These are phyloP conservation scores for Ctenosaura bakeri DNA, from an alignment of 2,797 vertebrate genomes.

Conservation along the genomic window DNA sequence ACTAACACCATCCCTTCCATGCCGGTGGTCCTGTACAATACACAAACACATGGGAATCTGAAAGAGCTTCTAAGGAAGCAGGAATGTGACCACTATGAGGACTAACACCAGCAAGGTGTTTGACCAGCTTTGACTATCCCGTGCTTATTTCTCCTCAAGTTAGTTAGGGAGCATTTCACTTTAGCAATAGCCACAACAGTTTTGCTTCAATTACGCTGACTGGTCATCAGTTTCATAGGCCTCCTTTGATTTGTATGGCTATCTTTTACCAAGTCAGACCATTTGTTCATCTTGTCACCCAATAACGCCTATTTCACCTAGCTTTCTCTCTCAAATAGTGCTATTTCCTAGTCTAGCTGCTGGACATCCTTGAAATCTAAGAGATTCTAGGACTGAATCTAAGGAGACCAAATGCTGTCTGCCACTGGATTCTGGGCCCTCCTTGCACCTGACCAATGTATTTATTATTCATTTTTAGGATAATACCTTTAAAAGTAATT, in stretches of 20 bases:
- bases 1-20: not conserved
- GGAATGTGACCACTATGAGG: not conserved
- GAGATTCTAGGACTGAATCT: not conserved
- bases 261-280: not conserved
- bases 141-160: not conserved
- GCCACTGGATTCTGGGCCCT: not conserved
- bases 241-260: not conserved
- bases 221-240: not conserved
- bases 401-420: not conserved
- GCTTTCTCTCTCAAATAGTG: too few relatives aligned
- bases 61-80: not conserved
- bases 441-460: not conserved
- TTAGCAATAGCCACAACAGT: not conserved
- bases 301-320: not conserved
- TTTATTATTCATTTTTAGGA: conserved; percentile 1
- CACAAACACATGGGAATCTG: not conserved
- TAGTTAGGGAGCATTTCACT: not conserved
- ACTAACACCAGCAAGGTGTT: not conserved
- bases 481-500: not conserved
- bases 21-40: not conserved
- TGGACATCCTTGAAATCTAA: not conserved
- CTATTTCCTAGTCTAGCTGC: not conserved
- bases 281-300: not conserved
- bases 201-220: not conserved
- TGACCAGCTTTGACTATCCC: not conserved